Percentiles rank a stretch among this genome's conserved stretches.
These are phyloP conservation scores for Scolopax bukidnonensis DNA, from an alignment of 2,797 vertebrate genomes.

Conservation along the genomic window DNA sequence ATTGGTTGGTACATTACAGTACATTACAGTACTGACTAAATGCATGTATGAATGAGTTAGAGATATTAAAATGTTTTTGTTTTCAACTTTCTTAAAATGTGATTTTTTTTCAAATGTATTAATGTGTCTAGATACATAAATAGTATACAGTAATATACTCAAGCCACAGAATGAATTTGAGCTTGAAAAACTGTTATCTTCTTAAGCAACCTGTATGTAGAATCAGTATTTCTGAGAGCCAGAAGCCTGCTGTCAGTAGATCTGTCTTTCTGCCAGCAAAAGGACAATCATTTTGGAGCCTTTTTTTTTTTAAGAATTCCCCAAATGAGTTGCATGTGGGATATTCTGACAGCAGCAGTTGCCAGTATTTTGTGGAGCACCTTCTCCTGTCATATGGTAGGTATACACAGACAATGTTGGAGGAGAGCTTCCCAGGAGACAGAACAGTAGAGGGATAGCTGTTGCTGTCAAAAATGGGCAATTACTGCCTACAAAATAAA, in stretches of 20 bases:
- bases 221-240: not conserved
- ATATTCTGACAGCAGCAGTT: not conserved
- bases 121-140: not conserved
- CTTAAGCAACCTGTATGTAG: not conserved
- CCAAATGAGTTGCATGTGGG: rapidly evolving
- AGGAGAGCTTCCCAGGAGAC: not conserved
- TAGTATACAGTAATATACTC: not conserved
- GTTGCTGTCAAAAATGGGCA: not conserved
- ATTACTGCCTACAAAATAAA: not conserved
- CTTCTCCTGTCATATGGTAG: not conserved
- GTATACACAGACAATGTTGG: not conserved
- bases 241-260: not conserved
- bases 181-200: not conserved
- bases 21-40: not conserved
- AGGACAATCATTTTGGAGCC: not conserved
- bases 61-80: not conserved
- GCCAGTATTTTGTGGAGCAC: not conserved
- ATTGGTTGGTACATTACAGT: not conserved
- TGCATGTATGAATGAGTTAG: not conserved
- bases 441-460: not conserved
- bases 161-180: not conserved
- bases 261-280: not conserved
- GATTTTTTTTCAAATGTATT: not conserved
- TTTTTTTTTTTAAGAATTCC: not conserved
- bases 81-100: not conserved